Conservation (phyloP, 1,140 invertebrate species). For the Drosophila athabasca region DNA sequence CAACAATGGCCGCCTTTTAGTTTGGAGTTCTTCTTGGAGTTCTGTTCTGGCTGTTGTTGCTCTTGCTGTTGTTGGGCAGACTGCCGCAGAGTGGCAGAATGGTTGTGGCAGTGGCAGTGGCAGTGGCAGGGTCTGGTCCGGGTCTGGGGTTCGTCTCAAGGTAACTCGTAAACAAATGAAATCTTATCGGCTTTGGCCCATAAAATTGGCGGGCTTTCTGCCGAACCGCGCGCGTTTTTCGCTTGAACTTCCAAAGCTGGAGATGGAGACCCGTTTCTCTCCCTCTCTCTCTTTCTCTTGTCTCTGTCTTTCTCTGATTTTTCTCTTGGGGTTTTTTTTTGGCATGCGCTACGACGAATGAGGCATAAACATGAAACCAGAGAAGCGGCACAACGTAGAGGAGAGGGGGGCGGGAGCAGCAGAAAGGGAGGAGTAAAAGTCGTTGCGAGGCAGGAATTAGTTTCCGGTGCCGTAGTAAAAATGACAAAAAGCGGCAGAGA, state of each 20-base stretch:
- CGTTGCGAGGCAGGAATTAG: constrained; percentile 72
- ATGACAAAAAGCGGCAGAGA: constrained; percentile 69
- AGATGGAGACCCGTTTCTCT: constrained; percentile 40
- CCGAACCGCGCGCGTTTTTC: constrained; percentile 69
- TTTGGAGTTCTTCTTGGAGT: constrained; percentile 37
- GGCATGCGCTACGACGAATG: constrained; percentile 66
- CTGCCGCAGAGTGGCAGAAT: not conserved
- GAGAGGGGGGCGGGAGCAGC: constrained; percentile 1
- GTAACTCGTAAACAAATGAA: constrained; percentile 67
- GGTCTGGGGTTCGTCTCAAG: constrained; percentile 33
- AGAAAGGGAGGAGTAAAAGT: constrained; percentile 50
- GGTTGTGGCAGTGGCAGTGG: not conserved
- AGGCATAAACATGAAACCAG: constrained; percentile 39
- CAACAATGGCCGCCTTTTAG: constrained; percentile 49
- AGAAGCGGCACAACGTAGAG: constrained; percentile 1
- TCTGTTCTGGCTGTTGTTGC: constrained; percentile 20
- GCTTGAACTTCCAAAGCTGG: constrained; percentile 64
- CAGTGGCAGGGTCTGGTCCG: too few species aligned
- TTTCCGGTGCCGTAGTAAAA: constrained; percentile 82
- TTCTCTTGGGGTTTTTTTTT: constrained; percentile 65
- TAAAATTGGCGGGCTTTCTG: constrained; percentile 80
- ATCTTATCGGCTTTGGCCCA: constrained; percentile 69
- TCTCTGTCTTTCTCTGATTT: constrained; percentile 7
- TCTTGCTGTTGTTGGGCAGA: constrained; percentile 1
- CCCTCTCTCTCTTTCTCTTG: constrained; percentile 6